These are phyloP conservation scores for Capromys pilorides DNA, from an alignment of 2,797 vertebrate species.

Conservation along the genomic window DNA sequence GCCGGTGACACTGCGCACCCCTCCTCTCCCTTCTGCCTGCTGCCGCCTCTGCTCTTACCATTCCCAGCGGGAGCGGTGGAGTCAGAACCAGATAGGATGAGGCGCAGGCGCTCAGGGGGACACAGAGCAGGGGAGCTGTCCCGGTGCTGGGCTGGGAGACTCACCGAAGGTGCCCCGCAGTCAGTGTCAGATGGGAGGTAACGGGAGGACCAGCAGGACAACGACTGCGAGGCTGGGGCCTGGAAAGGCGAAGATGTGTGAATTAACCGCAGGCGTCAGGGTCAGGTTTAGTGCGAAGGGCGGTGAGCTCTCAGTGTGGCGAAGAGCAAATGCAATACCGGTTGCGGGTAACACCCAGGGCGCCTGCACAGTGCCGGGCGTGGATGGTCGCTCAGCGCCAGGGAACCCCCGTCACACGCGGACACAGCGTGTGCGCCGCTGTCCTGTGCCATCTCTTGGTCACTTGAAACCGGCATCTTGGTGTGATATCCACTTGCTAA, in stretches of 20 bases:
- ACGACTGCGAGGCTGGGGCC: not conserved
- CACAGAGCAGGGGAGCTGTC: not conserved
- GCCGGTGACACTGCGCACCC: not conserved
- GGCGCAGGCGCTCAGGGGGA: not conserved
- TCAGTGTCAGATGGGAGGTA: not conserved
- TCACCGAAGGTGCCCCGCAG: not conserved
- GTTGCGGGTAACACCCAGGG: not conserved
- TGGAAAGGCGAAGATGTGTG: not conserved
- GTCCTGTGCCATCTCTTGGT: not conserved
- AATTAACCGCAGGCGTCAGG: too few species aligned
- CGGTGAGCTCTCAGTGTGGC: not conserved
- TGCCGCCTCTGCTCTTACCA: not conserved
- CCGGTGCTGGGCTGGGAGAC: not conserved
- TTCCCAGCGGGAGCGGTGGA: constrained; percentile 7
- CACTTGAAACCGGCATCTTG: not conserved
- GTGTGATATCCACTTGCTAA: not conserved
- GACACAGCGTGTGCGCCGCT: not conserved
- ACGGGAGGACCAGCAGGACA: not conserved
- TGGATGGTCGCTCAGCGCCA: not conserved
- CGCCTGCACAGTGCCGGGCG: not conserved
- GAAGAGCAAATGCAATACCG: not conserved
- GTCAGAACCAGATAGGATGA: constrained; percentile 7
- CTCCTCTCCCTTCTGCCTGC: not conserved
- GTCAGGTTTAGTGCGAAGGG: not conserved
- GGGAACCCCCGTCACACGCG: not conserved